A percentile compares a stretch with the other conserved stretches of the same genome.
These are phyloP conservation scores for Brachyptera risi DNA, from an alignment of 2,888 invertebrate species.

Conservation along the genomic window DNA sequence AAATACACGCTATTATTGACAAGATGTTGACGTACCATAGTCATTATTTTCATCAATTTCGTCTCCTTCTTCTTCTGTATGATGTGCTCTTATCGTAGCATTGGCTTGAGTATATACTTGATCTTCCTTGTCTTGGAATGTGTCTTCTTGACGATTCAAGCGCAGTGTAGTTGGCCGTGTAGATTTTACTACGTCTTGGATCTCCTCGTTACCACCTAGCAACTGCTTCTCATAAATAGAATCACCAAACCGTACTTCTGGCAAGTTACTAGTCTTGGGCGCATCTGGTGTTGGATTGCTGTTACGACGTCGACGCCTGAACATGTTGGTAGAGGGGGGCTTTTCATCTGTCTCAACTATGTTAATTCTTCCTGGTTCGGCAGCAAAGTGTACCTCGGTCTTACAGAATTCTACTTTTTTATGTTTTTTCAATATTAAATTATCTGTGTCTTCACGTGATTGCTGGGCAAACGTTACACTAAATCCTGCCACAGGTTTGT, in stretches of 20 bases:
- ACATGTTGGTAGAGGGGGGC: conserved; percentile 78
- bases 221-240: conserved; percentile 48
- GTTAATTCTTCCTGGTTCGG: conserved; percentile 79
- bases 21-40: background rate
- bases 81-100: conserved; percentile 21
- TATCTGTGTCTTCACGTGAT: conserved; percentile 36
- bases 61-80: background rate
- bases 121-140: background rate
- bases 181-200: background rate
- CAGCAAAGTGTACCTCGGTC: conserved; percentile 83
- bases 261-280: background rate
- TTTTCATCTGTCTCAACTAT: conserved; percentile 86
- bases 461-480: conserved; percentile 12
- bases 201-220: conserved; percentile 37
- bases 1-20: background rate
- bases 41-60: background rate
- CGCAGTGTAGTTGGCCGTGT: conserved; percentile 32
- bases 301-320: conserved; percentile 59
- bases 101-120: conserved; percentile 26
- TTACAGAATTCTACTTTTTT: conserved; percentile 84
- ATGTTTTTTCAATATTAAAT: conserved; percentile 46
- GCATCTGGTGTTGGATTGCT: background rate
- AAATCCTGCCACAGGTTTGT: background rate
- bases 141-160: conserved; percentile 30
- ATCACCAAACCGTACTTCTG: conserved; percentile 57